These are phyloP conservation scores for Resseliella maxima DNA, from an alignment of 2,888 invertebrate species.

Conservation along the genomic window DNA sequence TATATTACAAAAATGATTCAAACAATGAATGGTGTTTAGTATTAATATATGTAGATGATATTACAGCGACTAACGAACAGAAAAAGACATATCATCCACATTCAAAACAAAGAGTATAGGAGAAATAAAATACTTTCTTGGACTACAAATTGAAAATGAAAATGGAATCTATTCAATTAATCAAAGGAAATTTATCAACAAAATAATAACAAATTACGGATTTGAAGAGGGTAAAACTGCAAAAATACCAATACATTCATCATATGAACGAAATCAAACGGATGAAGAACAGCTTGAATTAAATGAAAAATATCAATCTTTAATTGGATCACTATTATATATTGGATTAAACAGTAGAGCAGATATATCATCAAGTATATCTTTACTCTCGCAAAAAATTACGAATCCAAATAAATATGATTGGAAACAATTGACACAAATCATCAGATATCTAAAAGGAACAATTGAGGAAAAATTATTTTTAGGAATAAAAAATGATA, in stretches of 20 bases:
- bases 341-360: slow-evolving; percentile 61
- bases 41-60: slow-evolving; percentile 57
- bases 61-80: not conserved
- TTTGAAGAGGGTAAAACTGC: slow-evolving; percentile 36
- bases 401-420: slow-evolving; percentile 60
- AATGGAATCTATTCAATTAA: slow-evolving; percentile 58
- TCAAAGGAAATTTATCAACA: slow-evolving; percentile 58
- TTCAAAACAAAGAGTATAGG: not conserved
- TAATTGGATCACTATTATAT: slow-evolving; percentile 60
- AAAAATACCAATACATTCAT: not conserved
- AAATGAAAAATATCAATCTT: slow-evolving; percentile 57
- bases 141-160: not conserved
- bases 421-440: slow-evolving; percentile 62
- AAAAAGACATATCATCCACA: not conserved
- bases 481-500: not conserved
- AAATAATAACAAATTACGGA: slow-evolving; percentile 58
- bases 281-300: not conserved
- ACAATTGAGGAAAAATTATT: slow-evolving; percentile 56
- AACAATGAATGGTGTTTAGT: slow-evolving; percentile 56
- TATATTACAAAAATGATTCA: slow-evolving; percentile 57
- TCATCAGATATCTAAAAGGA: slow-evolving; percentile 57
- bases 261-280: slow-evolving; percentile 24
- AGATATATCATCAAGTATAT: slow-evolving; percentile 61
- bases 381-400: slow-evolving; percentile 61
- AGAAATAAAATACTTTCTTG: not conserved